Evolutionary conservation across 2,113 vertebrate species (phyloP).

Genomic region (Micromys minutus): DNA sequence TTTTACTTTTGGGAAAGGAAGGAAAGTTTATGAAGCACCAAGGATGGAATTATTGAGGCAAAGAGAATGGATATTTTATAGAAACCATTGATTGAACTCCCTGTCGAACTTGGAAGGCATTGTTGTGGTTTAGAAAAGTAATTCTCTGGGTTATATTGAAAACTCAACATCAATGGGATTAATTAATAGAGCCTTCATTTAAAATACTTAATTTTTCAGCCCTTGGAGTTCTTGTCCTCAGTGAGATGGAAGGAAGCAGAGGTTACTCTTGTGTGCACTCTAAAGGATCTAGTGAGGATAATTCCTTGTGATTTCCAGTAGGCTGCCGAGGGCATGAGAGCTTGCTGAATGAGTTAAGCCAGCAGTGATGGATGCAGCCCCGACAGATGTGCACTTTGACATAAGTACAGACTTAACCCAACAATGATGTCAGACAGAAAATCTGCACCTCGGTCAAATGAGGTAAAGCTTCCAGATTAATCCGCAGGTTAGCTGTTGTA

Average conservation of each 20-base stretch:
- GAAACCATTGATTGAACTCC: neutral
- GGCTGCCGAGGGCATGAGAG: neutral
- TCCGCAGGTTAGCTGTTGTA: slow-evolving; percentile 49
- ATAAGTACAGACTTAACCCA: neutral
- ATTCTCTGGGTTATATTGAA: neutral
- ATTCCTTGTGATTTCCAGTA: neutral
- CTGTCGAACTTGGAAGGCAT: neutral
- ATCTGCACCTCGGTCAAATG: slow-evolving; percentile 53
- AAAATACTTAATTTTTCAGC: neutral
- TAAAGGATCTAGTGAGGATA: neutral
- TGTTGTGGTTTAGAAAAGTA: slow-evolving; percentile 30
- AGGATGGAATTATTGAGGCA: slow-evolving; percentile 20
- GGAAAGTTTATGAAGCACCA: neutral
- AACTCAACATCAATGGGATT: neutral
- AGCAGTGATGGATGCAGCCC: neutral
- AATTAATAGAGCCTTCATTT: neutral
- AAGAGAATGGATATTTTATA: neutral
- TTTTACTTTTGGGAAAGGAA: neutral
- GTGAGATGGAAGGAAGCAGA: neutral
- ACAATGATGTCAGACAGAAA: slow-evolving; percentile 48
- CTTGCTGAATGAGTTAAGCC: slow-evolving; percentile 17
- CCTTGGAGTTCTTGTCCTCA: neutral
- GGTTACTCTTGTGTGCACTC: neutral
- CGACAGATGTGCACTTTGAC: neutral
- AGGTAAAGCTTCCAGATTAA: slow-evolving; percentile 72